Conservation (phyloP, 1,140 invertebrate species). For the Calycopis cecrops region DNA sequence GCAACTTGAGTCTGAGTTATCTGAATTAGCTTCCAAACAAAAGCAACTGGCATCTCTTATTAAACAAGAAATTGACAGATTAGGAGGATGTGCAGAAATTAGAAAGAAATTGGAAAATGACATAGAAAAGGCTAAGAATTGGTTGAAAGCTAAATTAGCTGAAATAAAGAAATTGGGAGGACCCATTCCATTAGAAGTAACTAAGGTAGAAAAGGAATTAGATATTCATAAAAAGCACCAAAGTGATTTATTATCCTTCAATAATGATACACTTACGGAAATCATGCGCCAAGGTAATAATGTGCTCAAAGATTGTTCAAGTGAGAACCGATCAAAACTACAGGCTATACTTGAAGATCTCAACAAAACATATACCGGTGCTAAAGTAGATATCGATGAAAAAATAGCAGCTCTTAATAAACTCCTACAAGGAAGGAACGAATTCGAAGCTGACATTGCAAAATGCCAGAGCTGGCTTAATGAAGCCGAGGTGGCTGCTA, state of each 20-base stretch:
- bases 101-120: constrained; percentile 86
- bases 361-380: constrained; percentile 80
- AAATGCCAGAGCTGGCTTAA: constrained; percentile 90
- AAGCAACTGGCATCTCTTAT: constrained; percentile 82
- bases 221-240: constrained; percentile 83
- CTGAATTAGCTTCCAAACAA: constrained; percentile 81
- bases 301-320: constrained; percentile 88
- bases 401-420: constrained; percentile 84
- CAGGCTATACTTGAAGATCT: constrained; percentile 81
- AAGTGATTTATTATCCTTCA: constrained; percentile 86
- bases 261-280: constrained; percentile 84
- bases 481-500: constrained; percentile 89
- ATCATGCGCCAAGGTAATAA: constrained; percentile 84
- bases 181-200: constrained; percentile 82
- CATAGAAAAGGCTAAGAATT: constrained; percentile 84
- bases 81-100: constrained; percentile 79
- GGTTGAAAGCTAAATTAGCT: constrained; percentile 85
- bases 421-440: constrained; percentile 83
- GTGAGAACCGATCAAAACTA: constrained; percentile 80
- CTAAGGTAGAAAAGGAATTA: constrained; percentile 86
- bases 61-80: constrained; percentile 83
- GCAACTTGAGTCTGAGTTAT: constrained; percentile 81
- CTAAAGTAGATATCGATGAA: constrained; percentile 83
- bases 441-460: constrained; percentile 87
- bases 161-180: constrained; percentile 85